phyloP scores from a whole-genome alignment of 2,113 vertebrate species.

The Gallinago paraguaiae region DNA sequence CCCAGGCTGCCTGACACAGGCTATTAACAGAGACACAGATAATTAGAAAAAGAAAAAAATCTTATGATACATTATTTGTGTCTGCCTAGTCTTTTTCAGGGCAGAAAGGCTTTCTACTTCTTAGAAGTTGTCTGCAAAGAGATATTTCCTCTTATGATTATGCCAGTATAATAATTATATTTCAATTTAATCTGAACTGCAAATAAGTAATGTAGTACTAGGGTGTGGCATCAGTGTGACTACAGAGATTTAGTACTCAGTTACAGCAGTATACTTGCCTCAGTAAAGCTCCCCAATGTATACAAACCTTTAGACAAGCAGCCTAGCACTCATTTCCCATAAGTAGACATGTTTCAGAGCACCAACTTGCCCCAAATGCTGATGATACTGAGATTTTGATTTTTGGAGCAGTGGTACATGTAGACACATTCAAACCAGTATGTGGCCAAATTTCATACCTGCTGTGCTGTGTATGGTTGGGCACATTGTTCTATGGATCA shows the following conservation, averaged over 20 bases:
- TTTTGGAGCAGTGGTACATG: not conserved
- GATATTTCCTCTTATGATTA: not conserved
- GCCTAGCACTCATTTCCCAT: not conserved
- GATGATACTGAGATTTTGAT: not conserved
- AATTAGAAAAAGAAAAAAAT: not conserved
- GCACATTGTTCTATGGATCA: not conserved
- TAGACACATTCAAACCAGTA: not conserved
- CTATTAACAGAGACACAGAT: not conserved
- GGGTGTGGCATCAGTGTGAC: not conserved
- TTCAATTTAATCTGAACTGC: not conserved
- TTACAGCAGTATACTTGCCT: not conserved
- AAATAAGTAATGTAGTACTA: not conserved
- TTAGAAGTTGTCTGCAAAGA: not conserved
- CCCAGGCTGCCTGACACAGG: not conserved
- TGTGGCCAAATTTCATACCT: not conserved
- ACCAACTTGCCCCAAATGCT: not conserved
- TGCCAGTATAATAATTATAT: not conserved
- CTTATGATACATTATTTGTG: not conserved
- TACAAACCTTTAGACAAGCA: not conserved
- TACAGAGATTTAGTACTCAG: not conserved
- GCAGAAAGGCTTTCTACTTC: not conserved
- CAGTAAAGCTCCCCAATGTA: not conserved
- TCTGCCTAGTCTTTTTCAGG: not conserved
- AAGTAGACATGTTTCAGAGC: not conserved
- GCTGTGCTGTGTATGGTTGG: fast-evolving